Base-by-base conservation (phyloP, 1,140 invertebrate genomes). In the Lordiphosa clarofinis region DNA sequence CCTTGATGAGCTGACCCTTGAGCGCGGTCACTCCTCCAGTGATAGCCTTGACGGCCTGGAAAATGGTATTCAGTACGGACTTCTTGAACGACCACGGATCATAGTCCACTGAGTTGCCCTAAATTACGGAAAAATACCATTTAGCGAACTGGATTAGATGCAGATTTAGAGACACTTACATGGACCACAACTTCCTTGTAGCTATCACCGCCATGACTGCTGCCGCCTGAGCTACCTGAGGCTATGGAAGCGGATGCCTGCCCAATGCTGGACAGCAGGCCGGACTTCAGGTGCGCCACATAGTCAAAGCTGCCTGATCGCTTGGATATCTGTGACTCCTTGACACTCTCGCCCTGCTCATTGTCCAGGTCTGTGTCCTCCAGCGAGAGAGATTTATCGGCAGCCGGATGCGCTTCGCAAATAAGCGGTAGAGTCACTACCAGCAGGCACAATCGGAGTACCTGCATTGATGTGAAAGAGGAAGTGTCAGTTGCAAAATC, bases 11-110 rank as follows among this genome's bases (percentile, higher is more conserved):
- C 82, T 96, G 94, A 3, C 95, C 95, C 78, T 95, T 96, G 12
- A 96, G 90, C 4, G 95, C 95, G 3, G 96, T 92, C 2, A 95
- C 93, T 21, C 95, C 94, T 11, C 95, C 95, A 39, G 94, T 94
- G 42, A 96, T 94, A 0, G 95, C 95, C 87, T 96, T 96, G 0
- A 95, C 92, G 7, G 95, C 94, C 91, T 96, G 94, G 68, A 96
- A 91, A 4, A 96, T 89, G 5, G 95, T 95, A 82, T 93, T 93
- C 7, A 96, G 87, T 50, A 96, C 94, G 0, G 94, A 94, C 86
- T 94, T 95, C 88, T 96, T 96, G 68, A 96, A 90, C 12, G 92
- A 91, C 93, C 93, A 95, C 35, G 93, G 91, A 87, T 94, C 92
- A 66, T 94, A 94, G 43, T 89, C 84, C 44, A 89, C 84, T 4